phyloP scores from a whole-genome alignment of 2,113 vertebrate species.

The Natator depressus region DNA sequence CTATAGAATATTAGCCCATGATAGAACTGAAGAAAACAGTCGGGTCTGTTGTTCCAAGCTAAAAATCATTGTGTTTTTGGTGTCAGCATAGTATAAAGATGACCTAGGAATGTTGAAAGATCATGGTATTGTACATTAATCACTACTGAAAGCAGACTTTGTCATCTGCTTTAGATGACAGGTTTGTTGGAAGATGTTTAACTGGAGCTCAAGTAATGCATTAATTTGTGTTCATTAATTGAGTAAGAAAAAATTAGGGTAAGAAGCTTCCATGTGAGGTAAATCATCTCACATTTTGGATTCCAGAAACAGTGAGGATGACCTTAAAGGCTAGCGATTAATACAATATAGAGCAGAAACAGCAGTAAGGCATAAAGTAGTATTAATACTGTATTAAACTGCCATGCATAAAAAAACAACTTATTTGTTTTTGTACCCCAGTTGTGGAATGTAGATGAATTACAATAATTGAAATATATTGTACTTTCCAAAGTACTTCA shows the following conservation, averaged over 20 bases:
- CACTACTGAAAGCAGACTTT: background rate
- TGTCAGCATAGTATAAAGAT: background rate
- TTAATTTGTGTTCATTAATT: background rate
- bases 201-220: background rate
- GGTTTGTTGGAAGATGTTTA: background rate
- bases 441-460: background rate
- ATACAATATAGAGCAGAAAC: slow-evolving; percentile 12
- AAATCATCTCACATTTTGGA: background rate
- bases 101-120: background rate
- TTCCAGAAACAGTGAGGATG: background rate
- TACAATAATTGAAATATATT: background rate
- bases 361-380: background rate
- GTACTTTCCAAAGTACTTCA: background rate
- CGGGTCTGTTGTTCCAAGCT: background rate
- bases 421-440: background rate
- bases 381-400: background rate
- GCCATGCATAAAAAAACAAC: background rate
- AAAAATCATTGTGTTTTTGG: background rate
- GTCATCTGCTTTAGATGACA: background rate
- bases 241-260: background rate
- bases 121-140: background rate
- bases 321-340: background rate
- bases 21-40: background rate
- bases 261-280: background rate
- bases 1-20: background rate